Evolutionary conservation across 2,797 vertebrate species (phyloP).

Genomic region (Danionella dracula): DNA sequence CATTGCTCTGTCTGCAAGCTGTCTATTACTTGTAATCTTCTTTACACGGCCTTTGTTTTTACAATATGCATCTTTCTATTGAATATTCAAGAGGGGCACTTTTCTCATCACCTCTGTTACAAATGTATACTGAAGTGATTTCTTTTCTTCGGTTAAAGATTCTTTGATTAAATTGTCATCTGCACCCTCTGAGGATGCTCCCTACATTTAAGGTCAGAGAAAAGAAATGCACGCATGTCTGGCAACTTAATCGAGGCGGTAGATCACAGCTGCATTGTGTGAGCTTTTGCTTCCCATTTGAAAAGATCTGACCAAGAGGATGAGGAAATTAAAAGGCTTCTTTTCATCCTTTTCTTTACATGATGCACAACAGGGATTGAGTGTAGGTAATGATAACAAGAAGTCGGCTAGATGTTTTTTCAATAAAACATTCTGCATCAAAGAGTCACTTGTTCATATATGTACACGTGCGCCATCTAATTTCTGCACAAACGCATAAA

Average conservation of each 20-base stretch:
- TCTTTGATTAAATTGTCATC: slow-evolving; percentile 3
- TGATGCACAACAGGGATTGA: background rate
- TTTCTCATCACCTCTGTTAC: background rate
- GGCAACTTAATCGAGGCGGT: slow-evolving; percentile 9
- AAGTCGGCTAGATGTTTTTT: slow-evolving; percentile 4
- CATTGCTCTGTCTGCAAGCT: background rate
- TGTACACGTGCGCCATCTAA: slow-evolving; percentile 39
- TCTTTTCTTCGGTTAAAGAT: background rate
- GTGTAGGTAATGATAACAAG: slow-evolving; percentile 15
- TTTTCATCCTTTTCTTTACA: slow-evolving; percentile 3
- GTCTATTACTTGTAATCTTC: background rate
- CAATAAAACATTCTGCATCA: slow-evolving; percentile 5
- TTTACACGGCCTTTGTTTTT: background rate
- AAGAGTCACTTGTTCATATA: slow-evolving; percentile 7
- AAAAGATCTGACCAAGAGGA: slow-evolving; percentile 6
- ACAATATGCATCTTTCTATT: background rate
- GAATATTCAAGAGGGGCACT: background rate
- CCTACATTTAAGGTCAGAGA: slow-evolving; percentile 16
- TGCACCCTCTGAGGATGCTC: background rate
- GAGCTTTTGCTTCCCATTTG: slow-evolving; percentile 18
- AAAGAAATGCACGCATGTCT: slow-evolving; percentile 8
- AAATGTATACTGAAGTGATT: background rate
- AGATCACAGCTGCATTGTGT: background rate
- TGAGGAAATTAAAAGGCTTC: background rate
- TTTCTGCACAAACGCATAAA: background rate